Evolutionary conservation across 2,888 invertebrate species (phyloP).

Genomic region (Geophilus truncorum): DNA sequence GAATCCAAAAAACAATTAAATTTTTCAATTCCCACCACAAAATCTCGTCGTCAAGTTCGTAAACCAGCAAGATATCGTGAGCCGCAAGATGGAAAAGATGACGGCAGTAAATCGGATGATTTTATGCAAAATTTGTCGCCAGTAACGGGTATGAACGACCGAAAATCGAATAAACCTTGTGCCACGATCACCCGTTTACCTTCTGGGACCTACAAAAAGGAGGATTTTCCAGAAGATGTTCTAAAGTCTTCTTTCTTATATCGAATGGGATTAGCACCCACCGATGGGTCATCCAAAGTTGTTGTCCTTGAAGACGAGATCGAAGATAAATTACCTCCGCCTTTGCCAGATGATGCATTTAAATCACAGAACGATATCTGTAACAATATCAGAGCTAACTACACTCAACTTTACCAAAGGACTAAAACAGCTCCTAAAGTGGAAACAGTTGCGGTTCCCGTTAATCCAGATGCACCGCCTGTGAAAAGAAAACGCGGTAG

Average conservation of each 20-base stretch:
- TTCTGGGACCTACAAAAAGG: neutral
- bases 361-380: neutral
- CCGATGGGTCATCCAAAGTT: neutral
- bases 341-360: neutral
- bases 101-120: neutral
- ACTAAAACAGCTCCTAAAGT: neutral
- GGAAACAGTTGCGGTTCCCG: neutral
- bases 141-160: neutral
- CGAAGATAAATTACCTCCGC: neutral
- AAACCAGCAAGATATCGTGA: conserved; percentile 30
- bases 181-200: neutral
- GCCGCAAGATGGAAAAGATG: neutral
- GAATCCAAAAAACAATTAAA: neutral
- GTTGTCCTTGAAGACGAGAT: neutral
- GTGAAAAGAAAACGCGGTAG: conserved; percentile 9
- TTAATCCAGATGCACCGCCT: neutral
- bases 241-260: neutral
- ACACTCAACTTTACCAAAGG: neutral
- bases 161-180: neutral
- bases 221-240: conserved; percentile 3
- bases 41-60: conserved; percentile 5
- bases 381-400: neutral
- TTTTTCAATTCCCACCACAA: too few relatives aligned
- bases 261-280: neutral
- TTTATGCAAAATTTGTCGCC: conserved; percentile 1